Percentiles rank a stretch among this genome's conserved stretches.
These are phyloP conservation scores for Euproctis similis DNA, from an alignment of 2,888 invertebrate species.

Conservation along the genomic window DNA sequence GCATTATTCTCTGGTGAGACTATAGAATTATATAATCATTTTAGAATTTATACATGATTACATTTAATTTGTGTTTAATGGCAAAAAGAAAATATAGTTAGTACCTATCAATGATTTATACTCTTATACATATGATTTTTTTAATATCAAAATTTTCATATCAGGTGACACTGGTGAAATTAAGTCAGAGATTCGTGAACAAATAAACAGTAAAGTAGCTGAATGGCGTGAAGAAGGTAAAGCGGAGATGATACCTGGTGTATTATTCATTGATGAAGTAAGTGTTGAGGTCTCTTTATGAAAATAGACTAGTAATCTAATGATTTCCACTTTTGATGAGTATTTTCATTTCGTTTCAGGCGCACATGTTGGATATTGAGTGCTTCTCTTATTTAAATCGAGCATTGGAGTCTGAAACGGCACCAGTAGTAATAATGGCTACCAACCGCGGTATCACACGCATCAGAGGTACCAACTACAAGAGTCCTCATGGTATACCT, in stretches of 20 bases:
- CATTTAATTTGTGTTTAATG: too few species aligned
- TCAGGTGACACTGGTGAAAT: conserved; percentile 99
- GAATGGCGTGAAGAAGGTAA: conserved; percentile 99
- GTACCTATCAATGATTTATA: too few species aligned
- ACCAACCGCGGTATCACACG: conserved; percentile 97
- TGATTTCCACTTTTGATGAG: too few species aligned
- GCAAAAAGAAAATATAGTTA: too few species aligned
- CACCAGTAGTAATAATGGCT: conserved; percentile 98
- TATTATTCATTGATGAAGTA: conserved; percentile 96
- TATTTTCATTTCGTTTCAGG: too few species aligned
- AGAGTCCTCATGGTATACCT: conserved; percentile 97
- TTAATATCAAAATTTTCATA: too few species aligned
- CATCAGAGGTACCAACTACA: conserved; percentile 95
- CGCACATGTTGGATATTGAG: conserved; percentile 99
- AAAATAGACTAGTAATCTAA: too few species aligned
- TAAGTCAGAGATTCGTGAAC: conserved; percentile 96
- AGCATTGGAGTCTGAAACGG: conserved; percentile 97
- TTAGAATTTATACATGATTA: too few species aligned
- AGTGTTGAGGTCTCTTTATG: too few species aligned
- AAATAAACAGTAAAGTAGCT: conserved; percentile 97
- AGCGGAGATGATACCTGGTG: conserved; percentile 98
- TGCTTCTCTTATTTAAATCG: conserved; percentile 99
- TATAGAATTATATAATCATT: too few species aligned
- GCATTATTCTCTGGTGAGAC: conserved; percentile 93
- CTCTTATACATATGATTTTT: too few species aligned